Conservation (phyloP, 2,797 vertebrate species). For the Acanthurus leucopareius region DNA sequence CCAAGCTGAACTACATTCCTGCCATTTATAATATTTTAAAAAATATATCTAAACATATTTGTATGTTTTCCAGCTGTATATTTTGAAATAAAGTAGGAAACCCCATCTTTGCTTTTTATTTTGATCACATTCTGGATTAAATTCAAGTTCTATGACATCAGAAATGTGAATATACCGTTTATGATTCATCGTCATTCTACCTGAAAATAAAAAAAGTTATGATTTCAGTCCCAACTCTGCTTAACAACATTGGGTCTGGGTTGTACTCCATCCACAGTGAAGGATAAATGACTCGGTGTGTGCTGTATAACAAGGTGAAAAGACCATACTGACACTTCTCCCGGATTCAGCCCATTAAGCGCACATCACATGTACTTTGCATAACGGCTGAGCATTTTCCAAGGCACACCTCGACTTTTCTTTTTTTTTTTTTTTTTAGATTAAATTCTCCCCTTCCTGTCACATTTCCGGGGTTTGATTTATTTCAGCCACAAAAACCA, state of each 20-base stretch:
- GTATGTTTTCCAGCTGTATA: too few relatives aligned
- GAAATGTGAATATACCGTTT: too few relatives aligned
- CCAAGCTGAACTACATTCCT: neutral
- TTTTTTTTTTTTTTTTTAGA: neutral
- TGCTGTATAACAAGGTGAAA: slow-evolving; percentile 19
- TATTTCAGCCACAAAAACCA: slow-evolving; percentile 9
- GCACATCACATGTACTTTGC: slow-evolving; percentile 33
- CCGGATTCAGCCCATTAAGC: slow-evolving; percentile 33
- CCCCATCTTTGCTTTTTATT: too few relatives aligned
- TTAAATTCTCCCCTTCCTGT: slow-evolving; percentile 12
- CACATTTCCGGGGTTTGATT: slow-evolving; percentile 1
- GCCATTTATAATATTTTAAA: neutral
- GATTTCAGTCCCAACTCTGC: too few relatives aligned
- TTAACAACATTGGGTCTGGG: neutral
- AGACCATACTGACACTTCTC: slow-evolving; percentile 3
- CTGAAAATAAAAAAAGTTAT: too few relatives aligned
- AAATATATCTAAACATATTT: too few relatives aligned
- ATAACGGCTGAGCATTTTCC: slow-evolving; percentile 32
- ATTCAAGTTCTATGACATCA: too few relatives aligned
- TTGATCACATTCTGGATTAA: too few relatives aligned
- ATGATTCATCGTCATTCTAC: too few relatives aligned
- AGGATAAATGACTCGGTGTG: slow-evolving; percentile 10
- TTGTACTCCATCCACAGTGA: slow-evolving; percentile 1
- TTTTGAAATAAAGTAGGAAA: too few relatives aligned
- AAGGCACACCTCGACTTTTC: neutral